Evolutionary conservation across 2,797 vertebrate genomes (phyloP).

Genomic region (Trachurus trachurus): DNA sequence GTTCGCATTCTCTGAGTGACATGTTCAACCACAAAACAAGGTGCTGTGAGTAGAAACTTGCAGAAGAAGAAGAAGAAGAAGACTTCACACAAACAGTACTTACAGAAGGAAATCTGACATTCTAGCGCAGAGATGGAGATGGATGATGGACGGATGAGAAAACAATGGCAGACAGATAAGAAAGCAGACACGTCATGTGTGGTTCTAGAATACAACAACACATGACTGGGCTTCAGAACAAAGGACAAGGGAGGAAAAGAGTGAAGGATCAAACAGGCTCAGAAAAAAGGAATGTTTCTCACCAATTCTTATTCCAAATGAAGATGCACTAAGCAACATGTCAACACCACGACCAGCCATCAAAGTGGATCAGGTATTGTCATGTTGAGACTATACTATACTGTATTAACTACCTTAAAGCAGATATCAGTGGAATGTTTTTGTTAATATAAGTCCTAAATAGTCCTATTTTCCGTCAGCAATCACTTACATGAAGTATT

Average conservation of each 20-base stretch:
- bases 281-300: not conserved
- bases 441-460: no score
- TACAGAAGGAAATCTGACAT: conserved; percentile 70
- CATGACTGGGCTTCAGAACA: not conserved
- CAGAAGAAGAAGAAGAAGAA: not conserved
- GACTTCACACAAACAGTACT: conserved; percentile 60
- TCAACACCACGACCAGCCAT: no score
- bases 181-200: conserved; percentile 4
- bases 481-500: no score
- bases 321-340: no score
- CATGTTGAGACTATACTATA: no score
- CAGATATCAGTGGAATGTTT: no score
- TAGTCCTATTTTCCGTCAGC: no score
- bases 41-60: conserved; percentile 3
- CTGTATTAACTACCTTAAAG: no score
- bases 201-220: not conserved
- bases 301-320: no score
- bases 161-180: conserved; percentile 41
- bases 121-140: conserved; percentile 55
- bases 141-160: conserved; percentile 33
- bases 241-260: not conserved
- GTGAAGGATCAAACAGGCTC: not conserved
- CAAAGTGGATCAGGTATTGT: no score
- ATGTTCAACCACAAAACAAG: conserved; percentile 39
- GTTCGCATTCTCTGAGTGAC: conserved; percentile 30